Conservation (phyloP, 2,888 invertebrate genomes). For the Leuctra nigra region DNA sequence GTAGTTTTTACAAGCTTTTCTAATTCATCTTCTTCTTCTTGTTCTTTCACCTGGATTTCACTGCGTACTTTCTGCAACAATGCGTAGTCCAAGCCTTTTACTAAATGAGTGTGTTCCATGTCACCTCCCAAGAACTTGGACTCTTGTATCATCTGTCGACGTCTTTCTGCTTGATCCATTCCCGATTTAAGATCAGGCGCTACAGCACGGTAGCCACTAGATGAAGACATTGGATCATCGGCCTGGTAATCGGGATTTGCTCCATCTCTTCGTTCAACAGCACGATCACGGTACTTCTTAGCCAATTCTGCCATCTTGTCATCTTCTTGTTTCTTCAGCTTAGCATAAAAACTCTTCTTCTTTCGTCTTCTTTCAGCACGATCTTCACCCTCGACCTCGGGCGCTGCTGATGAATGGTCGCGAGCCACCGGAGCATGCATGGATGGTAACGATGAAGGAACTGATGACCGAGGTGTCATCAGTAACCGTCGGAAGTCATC, state of each 20-base stretch:
- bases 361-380: constrained; percentile 81
- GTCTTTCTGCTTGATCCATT: constrained; percentile 88
- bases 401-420: constrained; percentile 31
- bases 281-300: constrained; percentile 87
- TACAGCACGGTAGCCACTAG: constrained; percentile 86
- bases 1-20: constrained; percentile 59
- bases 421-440: constrained; percentile 20
- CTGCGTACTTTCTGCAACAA: constrained; percentile 88
- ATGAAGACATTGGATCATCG: constrained; percentile 77
- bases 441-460: constrained; percentile 43
- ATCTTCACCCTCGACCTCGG: constrained; percentile 48
- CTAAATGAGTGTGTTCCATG: constrained; percentile 99
- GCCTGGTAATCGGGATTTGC: constrained; percentile 71
- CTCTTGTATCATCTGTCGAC: constrained; percentile 92
- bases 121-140: constrained; percentile 99
- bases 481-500: constrained; percentile 94
- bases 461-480: constrained; percentile 86
- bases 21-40: constrained; percentile 75
- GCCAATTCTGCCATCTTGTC: constrained; percentile 90
- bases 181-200: constrained; percentile 94
- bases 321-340: constrained; percentile 89
- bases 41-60: constrained; percentile 76
- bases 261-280: constrained; percentile 85
- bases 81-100: constrained; percentile 92
- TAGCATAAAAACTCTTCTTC: constrained; percentile 93